Percentiles rank a stretch among this genome's conserved stretches.
Conservation (phyloP, 2,888 invertebrate genomes). For the Pristionchus fissidentatus region DNA sequence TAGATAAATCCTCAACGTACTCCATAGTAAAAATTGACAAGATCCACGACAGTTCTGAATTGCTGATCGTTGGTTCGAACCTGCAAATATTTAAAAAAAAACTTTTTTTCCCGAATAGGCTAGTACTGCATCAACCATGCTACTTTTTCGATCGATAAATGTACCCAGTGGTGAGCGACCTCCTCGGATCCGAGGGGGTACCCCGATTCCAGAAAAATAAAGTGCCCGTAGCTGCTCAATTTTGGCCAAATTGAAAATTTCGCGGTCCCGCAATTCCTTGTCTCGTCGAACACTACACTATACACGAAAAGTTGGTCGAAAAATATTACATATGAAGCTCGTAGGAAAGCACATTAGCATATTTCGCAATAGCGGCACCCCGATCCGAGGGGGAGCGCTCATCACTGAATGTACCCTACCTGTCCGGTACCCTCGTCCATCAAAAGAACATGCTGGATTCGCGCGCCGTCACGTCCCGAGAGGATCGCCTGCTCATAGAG, state of each 20-base stretch:
- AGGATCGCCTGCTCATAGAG: constrained; percentile 24
- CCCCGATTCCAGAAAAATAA: too few relatives aligned
- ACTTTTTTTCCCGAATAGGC: neutral
- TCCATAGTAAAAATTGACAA: constrained; percentile 24
- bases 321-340: too few relatives aligned
- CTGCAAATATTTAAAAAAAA: neutral
- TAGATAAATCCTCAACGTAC: neutral
- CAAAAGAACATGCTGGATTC: constrained; percentile 32
- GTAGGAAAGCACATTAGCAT: too few relatives aligned
- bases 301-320: too few relatives aligned
- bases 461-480: constrained; percentile 33
- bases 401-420: too few relatives aligned
- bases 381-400: too few relatives aligned
- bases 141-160: neutral
- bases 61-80: constrained; percentile 23
- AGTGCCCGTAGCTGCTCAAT: too few relatives aligned
- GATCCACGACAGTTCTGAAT: constrained; percentile 32
- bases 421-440: constrained; percentile 34
- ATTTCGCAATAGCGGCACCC: too few relatives aligned
- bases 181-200: too few relatives aligned
- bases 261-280: too few relatives aligned
- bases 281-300: too few relatives aligned
- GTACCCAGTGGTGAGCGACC: neutral
- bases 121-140: neutral
- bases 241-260: too few relatives aligned